These are phyloP conservation scores for Corythornis madagascariensis DNA, from an alignment of 2,113 vertebrate species.

Conservation along the genomic window DNA sequence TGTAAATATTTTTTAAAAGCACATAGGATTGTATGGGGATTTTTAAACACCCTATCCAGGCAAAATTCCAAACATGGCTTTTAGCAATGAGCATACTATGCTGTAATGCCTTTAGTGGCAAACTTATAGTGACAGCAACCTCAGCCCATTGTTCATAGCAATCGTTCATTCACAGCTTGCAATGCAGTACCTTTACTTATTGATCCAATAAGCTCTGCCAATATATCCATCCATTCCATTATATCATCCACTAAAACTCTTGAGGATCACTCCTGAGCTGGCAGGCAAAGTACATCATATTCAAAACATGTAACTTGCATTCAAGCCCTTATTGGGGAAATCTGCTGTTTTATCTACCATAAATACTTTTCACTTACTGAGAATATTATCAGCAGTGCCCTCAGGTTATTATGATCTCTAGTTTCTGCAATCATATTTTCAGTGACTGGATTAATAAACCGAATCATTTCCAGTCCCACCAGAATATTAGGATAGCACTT, in stretches of 20 bases:
- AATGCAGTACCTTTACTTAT: not conserved
- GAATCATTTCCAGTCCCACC: not conserved
- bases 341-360: not conserved
- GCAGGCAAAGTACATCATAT: not conserved
- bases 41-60: not conserved
- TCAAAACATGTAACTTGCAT: not conserved
- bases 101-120: not conserved
- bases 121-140: not conserved
- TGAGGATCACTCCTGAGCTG: not conserved
- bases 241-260: not conserved
- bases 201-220: not conserved
- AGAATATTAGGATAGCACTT: not conserved
- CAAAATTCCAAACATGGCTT: not conserved
- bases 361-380: not conserved
- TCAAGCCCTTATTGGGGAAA: not conserved
- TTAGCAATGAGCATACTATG: not conserved
- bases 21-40: not conserved
- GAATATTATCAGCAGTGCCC: not conserved
- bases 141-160: not conserved
- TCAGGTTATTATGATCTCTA: not conserved
- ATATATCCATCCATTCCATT: not conserved
- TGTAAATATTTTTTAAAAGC: not conserved
- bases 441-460: not conserved
- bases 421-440: not conserved
- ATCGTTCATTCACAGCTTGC: not conserved